A percentile compares a stretch with the other conserved stretches of the same genome.
These are phyloP conservation scores for Cotesia chilonis DNA, from an alignment of 1,140 invertebrate genomes.

Conservation along the genomic window DNA sequence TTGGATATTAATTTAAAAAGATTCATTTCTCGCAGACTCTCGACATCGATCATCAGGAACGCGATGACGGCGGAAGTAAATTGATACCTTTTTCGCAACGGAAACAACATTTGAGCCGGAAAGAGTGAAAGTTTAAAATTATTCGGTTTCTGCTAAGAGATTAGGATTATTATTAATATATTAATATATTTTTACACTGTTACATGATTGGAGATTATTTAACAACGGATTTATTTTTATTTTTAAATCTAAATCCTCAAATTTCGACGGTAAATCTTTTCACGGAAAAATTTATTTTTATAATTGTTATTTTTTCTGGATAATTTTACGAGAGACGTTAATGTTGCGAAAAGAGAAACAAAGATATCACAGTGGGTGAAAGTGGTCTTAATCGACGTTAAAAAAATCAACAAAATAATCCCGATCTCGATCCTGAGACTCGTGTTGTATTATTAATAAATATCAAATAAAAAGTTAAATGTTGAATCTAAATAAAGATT, in stretches of 20 bases:
- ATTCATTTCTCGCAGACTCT: too few relatives aligned
- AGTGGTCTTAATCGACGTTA: constrained; percentile 11
- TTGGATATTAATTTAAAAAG: too few relatives aligned
- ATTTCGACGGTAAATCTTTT: too few relatives aligned
- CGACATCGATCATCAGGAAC: neutral
- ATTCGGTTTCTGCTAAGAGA: constrained; percentile 25
- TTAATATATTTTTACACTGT: too few relatives aligned
- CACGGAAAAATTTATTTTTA: too few relatives aligned
- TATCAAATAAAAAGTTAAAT: too few relatives aligned
- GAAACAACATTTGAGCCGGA: neutral
- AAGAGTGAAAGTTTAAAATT: constrained; percentile 17
- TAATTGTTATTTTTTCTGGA: neutral
- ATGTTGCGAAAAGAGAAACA: constrained; percentile 5
- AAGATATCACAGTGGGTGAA: constrained; percentile 6
- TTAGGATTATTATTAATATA: constrained; percentile 15
- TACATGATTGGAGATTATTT: too few relatives aligned
- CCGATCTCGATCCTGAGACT: too few relatives aligned
- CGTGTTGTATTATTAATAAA: too few relatives aligned
- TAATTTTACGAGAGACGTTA: neutral
- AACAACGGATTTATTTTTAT: too few relatives aligned
- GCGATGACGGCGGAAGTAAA: constrained; percentile 23
- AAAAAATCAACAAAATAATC: neutral
- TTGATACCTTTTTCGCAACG: constrained; percentile 25
- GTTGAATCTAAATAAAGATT: too few relatives aligned
- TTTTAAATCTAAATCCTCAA: too few relatives aligned